Percentiles rank a stretch among this genome's conserved stretches.
Evolutionary conservation across 2,888 invertebrate species (phyloP).

Genomic region (Nemotelus nigrinus): DNA sequence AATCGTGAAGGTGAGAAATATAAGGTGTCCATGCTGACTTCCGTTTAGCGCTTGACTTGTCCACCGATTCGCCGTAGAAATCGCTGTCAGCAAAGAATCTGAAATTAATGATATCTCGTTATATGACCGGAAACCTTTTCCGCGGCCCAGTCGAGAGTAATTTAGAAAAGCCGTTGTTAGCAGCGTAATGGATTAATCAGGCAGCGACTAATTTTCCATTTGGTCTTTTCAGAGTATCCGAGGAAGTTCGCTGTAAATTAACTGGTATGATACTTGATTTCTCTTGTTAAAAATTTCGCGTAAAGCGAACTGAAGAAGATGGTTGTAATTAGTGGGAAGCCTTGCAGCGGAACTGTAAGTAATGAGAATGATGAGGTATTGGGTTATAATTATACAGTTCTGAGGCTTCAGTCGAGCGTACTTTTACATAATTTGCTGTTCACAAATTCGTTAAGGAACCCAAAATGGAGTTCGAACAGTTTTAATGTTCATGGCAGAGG

Average conservation of each 20-base stretch:
- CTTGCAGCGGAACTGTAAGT: background rate
- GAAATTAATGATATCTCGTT: conserved; percentile 39
- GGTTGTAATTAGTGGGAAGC: conserved; percentile 1
- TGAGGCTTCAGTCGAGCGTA: too few relatives aligned
- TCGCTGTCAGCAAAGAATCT: conserved; percentile 23
- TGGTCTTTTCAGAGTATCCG: background rate
- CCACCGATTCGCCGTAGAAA: background rate
- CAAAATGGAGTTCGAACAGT: too few relatives aligned
- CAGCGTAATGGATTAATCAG: conserved; percentile 28
- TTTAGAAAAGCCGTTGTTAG: background rate
- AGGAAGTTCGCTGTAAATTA: conserved; percentile 16
- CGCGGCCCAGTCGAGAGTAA: background rate
- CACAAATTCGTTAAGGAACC: too few relatives aligned
- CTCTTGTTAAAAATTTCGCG: background rate
- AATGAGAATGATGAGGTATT: too few relatives aligned
- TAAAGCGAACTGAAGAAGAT: background rate
- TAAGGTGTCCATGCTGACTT: conserved; percentile 30
- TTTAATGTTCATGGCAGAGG: too few relatives aligned
- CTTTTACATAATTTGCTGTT: too few relatives aligned
- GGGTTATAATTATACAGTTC: too few relatives aligned
- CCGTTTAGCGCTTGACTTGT: conserved; percentile 2
- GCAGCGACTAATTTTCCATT: background rate
- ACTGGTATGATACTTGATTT: conserved; percentile 10
- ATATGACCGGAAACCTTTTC: conserved; percentile 36
- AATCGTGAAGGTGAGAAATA: conserved; percentile 35